Evolutionary conservation across 2,113 vertebrate species (phyloP).

Genomic region (Hyaena hyaena): DNA sequence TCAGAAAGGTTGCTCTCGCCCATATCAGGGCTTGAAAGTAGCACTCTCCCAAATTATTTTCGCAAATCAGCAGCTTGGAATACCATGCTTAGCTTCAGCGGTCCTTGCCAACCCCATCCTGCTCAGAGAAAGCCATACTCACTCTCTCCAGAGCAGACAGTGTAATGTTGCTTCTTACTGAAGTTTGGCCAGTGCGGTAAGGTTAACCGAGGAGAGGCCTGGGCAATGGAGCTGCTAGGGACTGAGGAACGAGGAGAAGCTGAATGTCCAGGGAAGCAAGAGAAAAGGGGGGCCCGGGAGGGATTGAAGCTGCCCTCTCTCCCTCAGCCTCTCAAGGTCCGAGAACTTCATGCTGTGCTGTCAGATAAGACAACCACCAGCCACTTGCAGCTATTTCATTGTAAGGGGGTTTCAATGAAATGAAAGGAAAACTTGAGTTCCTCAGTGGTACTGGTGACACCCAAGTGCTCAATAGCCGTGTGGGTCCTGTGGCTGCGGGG

Average conservation of each 20-base stretch:
- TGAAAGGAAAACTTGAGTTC: background rate
- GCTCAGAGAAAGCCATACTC: slow-evolving; percentile 45
- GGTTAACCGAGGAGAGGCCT: slow-evolving; percentile 30
- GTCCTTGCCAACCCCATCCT: slow-evolving; percentile 58
- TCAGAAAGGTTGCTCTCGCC: slow-evolving; percentile 41
- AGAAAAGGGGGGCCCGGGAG: background rate
- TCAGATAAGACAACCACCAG: background rate
- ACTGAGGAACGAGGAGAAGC: background rate
- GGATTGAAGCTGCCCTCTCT: background rate
- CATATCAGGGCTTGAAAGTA: slow-evolving; percentile 65
- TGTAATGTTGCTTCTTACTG: background rate
- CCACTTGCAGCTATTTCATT: background rate
- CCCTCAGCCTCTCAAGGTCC: background rate
- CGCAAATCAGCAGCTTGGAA: slow-evolving; percentile 75
- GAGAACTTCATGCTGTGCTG: background rate
- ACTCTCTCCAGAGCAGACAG: background rate
- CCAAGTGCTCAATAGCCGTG: background rate
- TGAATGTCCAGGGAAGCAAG: background rate
- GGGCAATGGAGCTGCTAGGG: background rate
- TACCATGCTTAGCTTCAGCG: background rate
- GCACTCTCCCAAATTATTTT: slow-evolving; percentile 74
- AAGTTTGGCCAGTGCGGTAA: background rate
- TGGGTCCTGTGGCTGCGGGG: accelerated
- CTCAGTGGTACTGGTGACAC: background rate
- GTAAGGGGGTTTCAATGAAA: background rate